Base-by-base conservation (phyloP, 2,113 vertebrate genomes). In the Thalassarche chlororhynchos region DNA sequence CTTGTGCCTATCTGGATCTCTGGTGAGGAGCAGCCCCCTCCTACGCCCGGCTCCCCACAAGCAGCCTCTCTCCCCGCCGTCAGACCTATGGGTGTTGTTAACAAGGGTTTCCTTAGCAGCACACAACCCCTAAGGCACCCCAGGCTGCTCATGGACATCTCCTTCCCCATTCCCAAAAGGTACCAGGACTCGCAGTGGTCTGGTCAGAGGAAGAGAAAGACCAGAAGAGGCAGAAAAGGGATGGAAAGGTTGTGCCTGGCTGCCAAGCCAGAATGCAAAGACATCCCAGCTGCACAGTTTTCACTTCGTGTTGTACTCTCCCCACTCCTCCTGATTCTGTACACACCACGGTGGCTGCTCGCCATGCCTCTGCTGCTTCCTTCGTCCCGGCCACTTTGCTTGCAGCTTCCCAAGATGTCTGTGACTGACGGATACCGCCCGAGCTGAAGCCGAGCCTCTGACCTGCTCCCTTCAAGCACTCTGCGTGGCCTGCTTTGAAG, bases 391-490 rank as follows among this genome's bases (percentile, higher is more conserved):
- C 14, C 26, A 8, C 47, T 32, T 32, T 5, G 24, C 31, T 15
- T 34, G 6, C 20, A 8, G 18, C 32, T 60, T 69, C 75, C 65
- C 12, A 29, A 31, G 4, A 3, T 0, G 4, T 11, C 75, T 26
- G 44, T 15, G 61, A 15, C 13, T 4, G 20, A 23, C 4, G 14
- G 52, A 32, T 23, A 14, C 14, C 0, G 8, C 49, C 64, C 2
- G 1, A 2, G 3, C 14, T 4, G 1, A 38, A 5, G 14, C 17
- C 0, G 0, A 85, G 61, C 19, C 58, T 18, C 54, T 2, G 0
- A 72, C 14, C 52, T 21, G 72, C 68, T 68, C 62, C 80, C 57
- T 18, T 17, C 38, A 31, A 54, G 31, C 40, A 6, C 40, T 3
- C 38, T 5, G 17, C 1, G 2, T 3, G 17, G 14, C 16, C 72